Evolutionary conservation across 2,797 vertebrate species (phyloP).

Genomic region (Galago senegalensis): DNA sequence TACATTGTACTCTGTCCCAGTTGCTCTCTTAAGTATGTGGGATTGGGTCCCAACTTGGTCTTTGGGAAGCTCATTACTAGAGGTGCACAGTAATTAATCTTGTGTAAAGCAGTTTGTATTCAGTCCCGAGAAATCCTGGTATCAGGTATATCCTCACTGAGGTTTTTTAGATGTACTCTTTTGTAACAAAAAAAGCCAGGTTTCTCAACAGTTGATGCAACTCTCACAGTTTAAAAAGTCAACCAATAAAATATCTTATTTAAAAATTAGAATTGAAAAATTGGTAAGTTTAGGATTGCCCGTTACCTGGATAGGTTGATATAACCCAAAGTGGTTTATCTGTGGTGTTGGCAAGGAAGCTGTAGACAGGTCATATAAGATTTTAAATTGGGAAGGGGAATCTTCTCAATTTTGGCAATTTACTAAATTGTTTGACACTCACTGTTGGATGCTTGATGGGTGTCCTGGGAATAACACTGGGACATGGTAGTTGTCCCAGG

Average conservation of each 20-base stretch:
- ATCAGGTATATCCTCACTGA: background rate
- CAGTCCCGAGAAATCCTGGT: background rate
- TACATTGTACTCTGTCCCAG: background rate
- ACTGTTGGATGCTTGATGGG: background rate
- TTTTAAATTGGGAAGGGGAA: background rate
- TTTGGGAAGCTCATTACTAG: background rate
- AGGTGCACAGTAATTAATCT: background rate
- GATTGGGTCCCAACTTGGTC: background rate
- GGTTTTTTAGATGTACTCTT: background rate
- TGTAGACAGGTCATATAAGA: background rate
- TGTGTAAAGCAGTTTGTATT: background rate
- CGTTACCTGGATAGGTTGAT: background rate
- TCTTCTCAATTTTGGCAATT: background rate
- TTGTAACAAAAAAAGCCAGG: background rate
- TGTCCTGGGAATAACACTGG: background rate
- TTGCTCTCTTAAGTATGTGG: background rate
- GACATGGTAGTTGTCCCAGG: background rate
- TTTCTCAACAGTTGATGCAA: background rate
- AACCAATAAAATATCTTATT: conserved; percentile 16
- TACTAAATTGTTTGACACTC: background rate
- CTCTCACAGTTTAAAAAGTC: background rate
- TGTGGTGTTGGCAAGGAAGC: background rate
- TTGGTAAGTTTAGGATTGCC: background rate
- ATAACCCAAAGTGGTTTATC: background rate
- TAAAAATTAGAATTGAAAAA: background rate